Percentiles rank a stretch among this genome's conserved stretches.
Conservation (phyloP, 2,113 vertebrate species). For the Salvelinus fontinalis region DNA sequence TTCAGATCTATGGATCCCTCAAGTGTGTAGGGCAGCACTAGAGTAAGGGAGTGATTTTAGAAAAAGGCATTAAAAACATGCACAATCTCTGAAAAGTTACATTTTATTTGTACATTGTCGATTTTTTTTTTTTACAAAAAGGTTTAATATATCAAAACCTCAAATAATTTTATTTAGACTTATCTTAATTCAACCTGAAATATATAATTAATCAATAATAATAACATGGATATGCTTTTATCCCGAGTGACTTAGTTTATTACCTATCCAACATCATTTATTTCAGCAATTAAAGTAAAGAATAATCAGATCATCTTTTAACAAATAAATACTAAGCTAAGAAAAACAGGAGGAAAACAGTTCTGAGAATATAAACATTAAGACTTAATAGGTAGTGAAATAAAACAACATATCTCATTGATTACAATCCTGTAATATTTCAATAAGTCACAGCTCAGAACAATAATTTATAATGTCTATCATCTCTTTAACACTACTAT, state of each 20-base stretch:
- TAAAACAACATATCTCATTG: constrained; percentile 12
- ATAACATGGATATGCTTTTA: background rate
- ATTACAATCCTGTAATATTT: constrained; percentile 28
- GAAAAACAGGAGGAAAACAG: constrained; percentile 16
- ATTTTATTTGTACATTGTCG: constrained; percentile 58
- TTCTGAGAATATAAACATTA: constrained; percentile 30
- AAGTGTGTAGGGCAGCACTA: background rate
- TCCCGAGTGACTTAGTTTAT: constrained; percentile 7
- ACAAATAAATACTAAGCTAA: constrained; percentile 20
- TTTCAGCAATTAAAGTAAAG: constrained; percentile 23
- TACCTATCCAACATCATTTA: constrained; percentile 22
- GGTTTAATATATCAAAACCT: constrained; percentile 14
- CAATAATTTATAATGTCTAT: constrained; percentile 23
- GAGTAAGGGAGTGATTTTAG: background rate
- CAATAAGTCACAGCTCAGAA: constrained; percentile 24
- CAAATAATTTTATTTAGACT: constrained; percentile 22
- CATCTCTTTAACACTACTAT: constrained; percentile 37
- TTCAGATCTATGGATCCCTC: too few relatives aligned
- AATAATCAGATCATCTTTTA: constrained; percentile 9
- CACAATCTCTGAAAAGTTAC: constrained; percentile 34
- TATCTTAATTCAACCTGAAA: constrained; percentile 22
- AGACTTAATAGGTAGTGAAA: constrained; percentile 9
- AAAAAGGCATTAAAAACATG: background rate
- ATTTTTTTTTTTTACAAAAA: constrained; percentile 43
- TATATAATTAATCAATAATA: constrained; percentile 17